These are phyloP conservation scores for Colletes gigas DNA, from an alignment of 1,140 invertebrate species.

Conservation along the genomic window DNA sequence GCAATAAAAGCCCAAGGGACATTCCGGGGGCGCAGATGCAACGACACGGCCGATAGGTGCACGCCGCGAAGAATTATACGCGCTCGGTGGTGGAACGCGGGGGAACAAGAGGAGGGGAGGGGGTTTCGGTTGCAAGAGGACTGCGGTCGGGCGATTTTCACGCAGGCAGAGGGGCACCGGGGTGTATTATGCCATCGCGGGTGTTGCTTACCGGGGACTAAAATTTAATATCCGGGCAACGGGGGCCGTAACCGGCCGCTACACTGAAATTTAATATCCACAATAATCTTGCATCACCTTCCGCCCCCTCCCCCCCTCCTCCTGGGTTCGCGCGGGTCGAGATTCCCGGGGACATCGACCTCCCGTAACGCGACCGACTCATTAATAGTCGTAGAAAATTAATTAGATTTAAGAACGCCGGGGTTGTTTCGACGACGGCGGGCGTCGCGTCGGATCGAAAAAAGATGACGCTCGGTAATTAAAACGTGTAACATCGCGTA, in stretches of 20 bases:
- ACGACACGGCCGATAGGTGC: conserved; percentile 32
- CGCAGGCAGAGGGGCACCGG: conserved; percentile 10
- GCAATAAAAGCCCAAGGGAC: conserved; percentile 47
- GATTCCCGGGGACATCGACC: conserved; percentile 38
- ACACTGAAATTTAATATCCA: conserved; percentile 74
- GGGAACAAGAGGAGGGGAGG: too few species aligned
- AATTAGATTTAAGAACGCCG: conserved; percentile 48
- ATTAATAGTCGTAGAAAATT: conserved; percentile 51
- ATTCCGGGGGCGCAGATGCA: conserved; percentile 36
- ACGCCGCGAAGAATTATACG: conserved; percentile 63
- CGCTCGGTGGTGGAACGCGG: not conserved
- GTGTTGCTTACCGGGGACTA: conserved; percentile 68
- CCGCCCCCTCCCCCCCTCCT: not conserved
- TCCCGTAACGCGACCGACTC: conserved; percentile 16
- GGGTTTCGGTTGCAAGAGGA: too few species aligned
- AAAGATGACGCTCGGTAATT: conserved; percentile 44
- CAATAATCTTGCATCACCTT: conserved; percentile 59
- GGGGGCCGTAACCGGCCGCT: conserved; percentile 49
- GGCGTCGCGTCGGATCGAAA: conserved; percentile 10
- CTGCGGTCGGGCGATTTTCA: conserved; percentile 28
- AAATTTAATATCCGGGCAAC: conserved; percentile 72
- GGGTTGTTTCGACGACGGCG: not conserved
- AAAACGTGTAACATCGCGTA: conserved; percentile 28
- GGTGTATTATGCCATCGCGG: conserved; percentile 61
- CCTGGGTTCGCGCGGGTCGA: conserved; percentile 7